Conservation (phyloP, 2,113 vertebrate genomes). For the Xenopus laevis region DNA sequence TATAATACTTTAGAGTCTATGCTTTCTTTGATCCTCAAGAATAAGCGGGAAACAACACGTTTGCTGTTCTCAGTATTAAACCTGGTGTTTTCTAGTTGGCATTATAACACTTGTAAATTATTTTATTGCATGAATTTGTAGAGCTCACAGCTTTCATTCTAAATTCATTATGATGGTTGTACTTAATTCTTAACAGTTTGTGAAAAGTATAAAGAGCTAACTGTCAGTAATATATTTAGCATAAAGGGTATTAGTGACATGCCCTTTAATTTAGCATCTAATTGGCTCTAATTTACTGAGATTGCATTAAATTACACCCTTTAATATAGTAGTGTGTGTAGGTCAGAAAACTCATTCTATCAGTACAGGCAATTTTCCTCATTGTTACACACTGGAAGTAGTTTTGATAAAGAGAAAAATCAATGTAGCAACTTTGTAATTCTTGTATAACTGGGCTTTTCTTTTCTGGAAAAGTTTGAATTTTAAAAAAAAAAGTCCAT, state of each 20-base stretch:
- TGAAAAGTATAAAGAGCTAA: conserved; percentile 62
- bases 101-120: neutral
- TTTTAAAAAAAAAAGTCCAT: no score
- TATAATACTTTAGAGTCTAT: no score
- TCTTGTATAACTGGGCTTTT: neutral
- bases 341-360: conserved; percentile 73
- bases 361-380: conserved; percentile 69
- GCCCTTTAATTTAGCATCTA: conserved; percentile 76
- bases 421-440: neutral
- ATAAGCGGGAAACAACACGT: no score
- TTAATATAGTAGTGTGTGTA: conserved; percentile 67
- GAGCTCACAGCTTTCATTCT: neutral
- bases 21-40: no score
- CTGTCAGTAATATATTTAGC: conserved; percentile 73
- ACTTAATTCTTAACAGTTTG: conserved; percentile 5
- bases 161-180: neutral
- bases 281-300: conserved; percentile 75
- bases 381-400: conserved; percentile 60
- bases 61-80: neutral
- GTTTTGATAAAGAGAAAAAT: conserved; percentile 52
- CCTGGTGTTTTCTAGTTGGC: neutral
- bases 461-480: no score
- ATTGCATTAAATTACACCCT: conserved; percentile 75
- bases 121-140: neutral
- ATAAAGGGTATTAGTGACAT: conserved; percentile 76